Percentiles rank a stretch among this genome's conserved stretches.
Conservation (phyloP, 2,888 invertebrate species). For the Tinea trinotella region DNA sequence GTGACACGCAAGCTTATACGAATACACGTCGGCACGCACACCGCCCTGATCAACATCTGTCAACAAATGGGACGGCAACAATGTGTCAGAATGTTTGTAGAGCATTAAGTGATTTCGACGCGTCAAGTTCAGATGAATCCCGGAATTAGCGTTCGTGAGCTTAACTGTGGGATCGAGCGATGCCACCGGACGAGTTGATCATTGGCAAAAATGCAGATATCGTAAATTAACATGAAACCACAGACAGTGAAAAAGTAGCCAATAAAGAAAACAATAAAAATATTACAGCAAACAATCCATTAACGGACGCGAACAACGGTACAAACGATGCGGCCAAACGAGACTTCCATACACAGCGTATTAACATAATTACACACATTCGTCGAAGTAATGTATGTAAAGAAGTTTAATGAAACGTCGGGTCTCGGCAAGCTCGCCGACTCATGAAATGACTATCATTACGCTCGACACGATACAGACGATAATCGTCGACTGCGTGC, state of each 20-base stretch:
- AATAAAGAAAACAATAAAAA: constrained; percentile 32
- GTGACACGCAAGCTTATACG: constrained; percentile 16
- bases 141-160: background rate
- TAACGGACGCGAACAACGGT: constrained; percentile 42
- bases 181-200: background rate
- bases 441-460: constrained; percentile 70
- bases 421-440: constrained; percentile 55
- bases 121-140: constrained; percentile 6
- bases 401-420: constrained; percentile 66
- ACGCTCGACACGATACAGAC: constrained; percentile 67
- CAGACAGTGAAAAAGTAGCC: background rate
- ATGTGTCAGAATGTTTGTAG: constrained; percentile 12
- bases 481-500: constrained; percentile 62
- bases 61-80: constrained; percentile 1
- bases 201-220: constrained; percentile 5
- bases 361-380: constrained; percentile 68
- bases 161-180: background rate
- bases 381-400: constrained; percentile 64
- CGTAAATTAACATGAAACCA: background rate
- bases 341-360: constrained; percentile 43
- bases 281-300: constrained; percentile 53
- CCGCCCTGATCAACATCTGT: background rate
- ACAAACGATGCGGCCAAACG: constrained; percentile 37
- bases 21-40: background rate
- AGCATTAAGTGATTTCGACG: background rate